Percentiles rank a stretch among this genome's conserved stretches.
Evolutionary conservation across 2,888 invertebrate species (phyloP).

Genomic region (Himalopsyche tibetana): DNA sequence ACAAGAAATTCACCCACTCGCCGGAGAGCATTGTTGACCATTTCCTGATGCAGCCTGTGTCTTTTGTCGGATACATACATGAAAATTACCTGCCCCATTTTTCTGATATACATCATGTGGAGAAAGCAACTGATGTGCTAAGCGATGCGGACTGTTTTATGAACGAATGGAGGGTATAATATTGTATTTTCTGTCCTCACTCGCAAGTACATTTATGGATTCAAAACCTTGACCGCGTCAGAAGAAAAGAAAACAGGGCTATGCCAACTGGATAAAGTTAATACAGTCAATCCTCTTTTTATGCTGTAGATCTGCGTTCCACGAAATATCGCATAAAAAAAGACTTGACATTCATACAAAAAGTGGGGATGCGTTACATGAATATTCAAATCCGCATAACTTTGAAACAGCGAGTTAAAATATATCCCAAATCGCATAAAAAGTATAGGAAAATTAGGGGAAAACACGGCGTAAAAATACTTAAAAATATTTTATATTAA

Average conservation of each 20-base stretch:
- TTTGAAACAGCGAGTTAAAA: no score
- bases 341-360: no score
- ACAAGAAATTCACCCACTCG: conserved; percentile 77
- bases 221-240: neutral
- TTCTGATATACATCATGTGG: conserved; percentile 79
- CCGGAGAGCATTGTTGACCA: conserved; percentile 82
- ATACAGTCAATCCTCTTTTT: neutral
- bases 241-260: no score
- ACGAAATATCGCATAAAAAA: no score
- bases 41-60: conserved; percentile 81
- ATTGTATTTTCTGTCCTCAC: neutral
- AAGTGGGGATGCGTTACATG: no score
- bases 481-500: no score
- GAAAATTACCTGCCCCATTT: conserved; percentile 87
- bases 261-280: neutral
- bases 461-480: no score
- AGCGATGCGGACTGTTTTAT: conserved; percentile 84
- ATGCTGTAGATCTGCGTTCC: no score
- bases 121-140: conserved; percentile 80
- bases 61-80: conserved; percentile 82
- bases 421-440: no score
- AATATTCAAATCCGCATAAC: no score
- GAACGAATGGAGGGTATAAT: conserved; percentile 80
- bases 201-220: neutral
- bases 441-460: no score